phyloP scores from a whole-genome alignment of 2,113 vertebrate genomes.

The Sclerurus mexicanus region DNA sequence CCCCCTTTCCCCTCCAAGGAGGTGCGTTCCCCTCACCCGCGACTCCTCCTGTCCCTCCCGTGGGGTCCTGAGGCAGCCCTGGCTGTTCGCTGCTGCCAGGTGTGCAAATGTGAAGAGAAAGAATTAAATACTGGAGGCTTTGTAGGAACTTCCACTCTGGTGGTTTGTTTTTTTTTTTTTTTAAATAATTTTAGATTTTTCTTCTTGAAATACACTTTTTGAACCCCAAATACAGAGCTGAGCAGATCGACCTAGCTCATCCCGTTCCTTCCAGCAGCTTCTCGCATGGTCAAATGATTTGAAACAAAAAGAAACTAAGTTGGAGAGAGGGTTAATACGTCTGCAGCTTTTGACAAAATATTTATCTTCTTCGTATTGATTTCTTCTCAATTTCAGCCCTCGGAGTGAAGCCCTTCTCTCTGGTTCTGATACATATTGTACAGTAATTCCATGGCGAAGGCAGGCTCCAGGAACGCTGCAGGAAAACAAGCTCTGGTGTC shows the following conservation, averaged over 20 bases:
- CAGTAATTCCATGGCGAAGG: constrained; percentile 72
- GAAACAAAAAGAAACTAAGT: not conserved
- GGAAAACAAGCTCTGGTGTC: constrained; percentile 60
- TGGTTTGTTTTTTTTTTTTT: rapidly evolving
- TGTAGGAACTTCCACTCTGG: not conserved
- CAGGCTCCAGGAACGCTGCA: constrained; percentile 49
- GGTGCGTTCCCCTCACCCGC: rapidly evolving
- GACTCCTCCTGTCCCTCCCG: not conserved
- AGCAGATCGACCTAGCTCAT: not conserved
- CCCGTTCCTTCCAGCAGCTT: not conserved
- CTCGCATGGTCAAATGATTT: not conserved
- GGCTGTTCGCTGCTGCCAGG: not conserved
- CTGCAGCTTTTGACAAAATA: constrained; percentile 54
- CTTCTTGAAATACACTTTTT: not conserved
- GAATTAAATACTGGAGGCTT: not conserved
- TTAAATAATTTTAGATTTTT: not conserved
- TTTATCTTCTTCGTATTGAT: constrained; percentile 75
- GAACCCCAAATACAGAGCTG: not conserved
- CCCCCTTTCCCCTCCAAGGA: no score
- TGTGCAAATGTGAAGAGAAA: not conserved
- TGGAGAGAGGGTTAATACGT: constrained; percentile 43
- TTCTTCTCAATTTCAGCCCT: constrained; percentile 64
- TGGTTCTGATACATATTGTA: constrained; percentile 63
- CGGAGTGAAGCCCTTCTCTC: constrained; percentile 62
- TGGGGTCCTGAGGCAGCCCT: not conserved